These are phyloP conservation scores for Redunca redunca DNA, from an alignment of 2,113 vertebrate species.

Conservation along the genomic window DNA sequence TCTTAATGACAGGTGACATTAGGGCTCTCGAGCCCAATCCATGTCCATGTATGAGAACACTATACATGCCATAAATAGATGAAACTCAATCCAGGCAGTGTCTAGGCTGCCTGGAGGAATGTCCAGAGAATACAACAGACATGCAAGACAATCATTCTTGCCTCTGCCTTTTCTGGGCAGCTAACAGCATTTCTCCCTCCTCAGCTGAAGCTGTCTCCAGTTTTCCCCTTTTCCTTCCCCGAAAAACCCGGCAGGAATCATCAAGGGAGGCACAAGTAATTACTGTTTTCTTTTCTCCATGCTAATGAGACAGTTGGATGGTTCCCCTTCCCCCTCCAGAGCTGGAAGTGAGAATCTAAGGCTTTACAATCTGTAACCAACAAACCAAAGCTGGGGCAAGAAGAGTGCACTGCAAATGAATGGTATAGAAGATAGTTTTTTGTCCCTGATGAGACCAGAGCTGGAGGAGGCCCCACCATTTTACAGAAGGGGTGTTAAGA, in stretches of 20 bases:
- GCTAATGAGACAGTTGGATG: slow-evolving; percentile 70
- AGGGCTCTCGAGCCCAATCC: neutral
- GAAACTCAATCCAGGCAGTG: slow-evolving; percentile 55
- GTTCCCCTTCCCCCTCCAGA: slow-evolving; percentile 34
- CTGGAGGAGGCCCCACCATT: neutral
- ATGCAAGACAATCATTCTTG: slow-evolving; percentile 32
- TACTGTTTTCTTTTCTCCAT: slow-evolving; percentile 73
- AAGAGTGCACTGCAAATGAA: slow-evolving; percentile 10
- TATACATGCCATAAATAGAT: slow-evolving; percentile 43
- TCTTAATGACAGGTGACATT: slow-evolving; percentile 3
- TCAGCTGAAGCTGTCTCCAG: slow-evolving; percentile 19
- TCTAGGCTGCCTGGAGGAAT: slow-evolving; percentile 50
- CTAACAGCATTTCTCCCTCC: slow-evolving; percentile 45
- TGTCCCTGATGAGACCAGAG: neutral
- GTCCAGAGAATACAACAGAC: slow-evolving; percentile 28
- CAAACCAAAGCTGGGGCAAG: slow-evolving; percentile 32
- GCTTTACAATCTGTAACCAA: slow-evolving; percentile 57
- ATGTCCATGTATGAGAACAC: slow-evolving; percentile 19
- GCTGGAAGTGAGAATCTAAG: slow-evolving; percentile 22
- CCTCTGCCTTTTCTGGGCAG: slow-evolving; percentile 34
- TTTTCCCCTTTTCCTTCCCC: slow-evolving; percentile 37
- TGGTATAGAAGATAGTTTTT: neutral
- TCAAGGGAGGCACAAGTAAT: slow-evolving; percentile 70
- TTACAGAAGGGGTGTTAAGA: neutral
- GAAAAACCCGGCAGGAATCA: slow-evolving; percentile 56